Evolutionary conservation across 2,888 invertebrate species (phyloP).

Genomic region (Cheilosia vernalis): DNA sequence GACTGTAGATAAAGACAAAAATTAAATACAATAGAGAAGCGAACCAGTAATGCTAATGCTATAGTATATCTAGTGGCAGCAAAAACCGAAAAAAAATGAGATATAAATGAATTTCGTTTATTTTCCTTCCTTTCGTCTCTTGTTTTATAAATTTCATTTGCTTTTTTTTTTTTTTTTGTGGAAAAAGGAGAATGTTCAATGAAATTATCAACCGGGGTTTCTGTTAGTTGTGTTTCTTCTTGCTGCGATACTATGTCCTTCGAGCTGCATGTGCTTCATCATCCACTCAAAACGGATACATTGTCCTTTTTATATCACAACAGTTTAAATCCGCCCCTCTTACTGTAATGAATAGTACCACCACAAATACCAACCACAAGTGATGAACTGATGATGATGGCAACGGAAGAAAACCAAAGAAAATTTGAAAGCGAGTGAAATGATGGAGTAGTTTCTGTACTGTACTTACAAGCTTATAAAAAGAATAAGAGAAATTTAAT

Average conservation of each 20-base stretch:
- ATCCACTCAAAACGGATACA: neutral
- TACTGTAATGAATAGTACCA: slow-evolving; percentile 26
- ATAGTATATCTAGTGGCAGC: neutral
- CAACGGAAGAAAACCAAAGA: neutral
- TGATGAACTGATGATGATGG: neutral
- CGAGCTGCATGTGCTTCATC: slow-evolving; percentile 12
- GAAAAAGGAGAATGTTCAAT: neutral
- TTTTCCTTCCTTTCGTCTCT: slow-evolving; percentile 14
- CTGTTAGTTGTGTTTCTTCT: neutral
- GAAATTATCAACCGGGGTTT: slow-evolving; percentile 1
- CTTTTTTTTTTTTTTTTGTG: slow-evolving; percentile 23
- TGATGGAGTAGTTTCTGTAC: neutral
- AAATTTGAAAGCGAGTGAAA: neutral
- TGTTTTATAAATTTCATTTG: slow-evolving; percentile 6
- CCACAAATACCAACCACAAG: neutral
- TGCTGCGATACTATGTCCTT: slow-evolving; percentile 20
- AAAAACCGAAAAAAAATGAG: neutral
- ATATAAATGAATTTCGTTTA: slow-evolving; percentile 35
- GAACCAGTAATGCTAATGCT: too few species aligned
- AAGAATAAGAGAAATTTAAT: slow-evolving; percentile 3
- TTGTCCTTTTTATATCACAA: slow-evolving; percentile 2
- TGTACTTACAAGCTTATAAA: neutral
- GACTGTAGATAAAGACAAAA: too few species aligned
- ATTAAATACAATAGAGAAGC: too few species aligned
- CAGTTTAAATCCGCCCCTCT: slow-evolving; percentile 14